phyloP scores from a whole-genome alignment of 2,113 vertebrate species.

The Rhadina sibilatrix region DNA sequence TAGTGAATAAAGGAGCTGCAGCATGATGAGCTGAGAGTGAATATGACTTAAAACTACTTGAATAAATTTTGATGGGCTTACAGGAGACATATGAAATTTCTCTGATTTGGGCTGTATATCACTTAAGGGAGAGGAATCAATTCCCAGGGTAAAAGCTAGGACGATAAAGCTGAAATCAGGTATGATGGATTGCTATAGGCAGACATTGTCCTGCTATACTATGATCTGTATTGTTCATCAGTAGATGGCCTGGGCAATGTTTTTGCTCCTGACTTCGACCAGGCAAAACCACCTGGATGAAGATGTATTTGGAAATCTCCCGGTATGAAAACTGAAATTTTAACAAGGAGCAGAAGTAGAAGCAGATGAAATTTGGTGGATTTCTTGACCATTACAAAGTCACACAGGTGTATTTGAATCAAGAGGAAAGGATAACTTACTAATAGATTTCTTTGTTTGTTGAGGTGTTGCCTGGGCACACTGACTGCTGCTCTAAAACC shows the following conservation, averaged over 20 bases:
- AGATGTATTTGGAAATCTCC: background rate
- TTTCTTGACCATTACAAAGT: background rate
- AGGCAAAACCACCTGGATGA: background rate
- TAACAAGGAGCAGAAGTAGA: background rate
- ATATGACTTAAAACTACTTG: background rate
- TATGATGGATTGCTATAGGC: background rate
- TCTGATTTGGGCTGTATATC: background rate
- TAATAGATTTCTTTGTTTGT: background rate
- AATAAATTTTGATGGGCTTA: background rate
- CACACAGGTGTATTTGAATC: background rate
- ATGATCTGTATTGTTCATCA: background rate
- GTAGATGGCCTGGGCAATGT: background rate
- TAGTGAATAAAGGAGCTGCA: background rate
- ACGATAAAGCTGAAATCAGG: background rate
- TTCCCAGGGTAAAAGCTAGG: background rate
- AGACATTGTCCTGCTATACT: background rate
- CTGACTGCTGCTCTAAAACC: background rate
- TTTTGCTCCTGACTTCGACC: background rate
- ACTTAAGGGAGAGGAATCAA: background rate
- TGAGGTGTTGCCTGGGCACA: background rate
- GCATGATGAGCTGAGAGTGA: background rate
- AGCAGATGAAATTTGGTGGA: background rate
- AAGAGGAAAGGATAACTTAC: background rate
- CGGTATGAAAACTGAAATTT: background rate
- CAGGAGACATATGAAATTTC: background rate